Percentiles rank a stretch among this genome's conserved stretches.
These are phyloP conservation scores for Charadrius vociferus DNA, from an alignment of 2,113 vertebrate genomes.

Conservation along the genomic window DNA sequence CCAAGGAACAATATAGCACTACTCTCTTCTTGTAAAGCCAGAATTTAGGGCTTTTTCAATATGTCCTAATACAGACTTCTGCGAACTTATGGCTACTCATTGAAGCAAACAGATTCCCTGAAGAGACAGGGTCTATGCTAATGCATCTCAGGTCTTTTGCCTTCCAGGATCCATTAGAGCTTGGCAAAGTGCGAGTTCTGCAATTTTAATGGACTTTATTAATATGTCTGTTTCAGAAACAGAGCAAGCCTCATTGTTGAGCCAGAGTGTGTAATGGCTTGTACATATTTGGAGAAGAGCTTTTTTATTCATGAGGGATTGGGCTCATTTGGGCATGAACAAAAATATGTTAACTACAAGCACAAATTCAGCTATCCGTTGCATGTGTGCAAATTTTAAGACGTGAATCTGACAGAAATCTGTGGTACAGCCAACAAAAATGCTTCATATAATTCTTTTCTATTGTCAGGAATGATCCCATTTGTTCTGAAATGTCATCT, in stretches of 20 bases:
- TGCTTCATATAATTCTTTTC: background rate
- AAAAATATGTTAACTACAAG: background rate
- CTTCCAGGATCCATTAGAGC: conserved; percentile 7
- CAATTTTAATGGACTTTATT: conserved; percentile 33
- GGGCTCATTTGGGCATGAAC: background rate
- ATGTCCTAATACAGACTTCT: background rate
- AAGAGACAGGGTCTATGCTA: background rate
- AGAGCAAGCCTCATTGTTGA: background rate
- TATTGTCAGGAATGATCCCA: background rate
- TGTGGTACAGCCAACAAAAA: background rate
- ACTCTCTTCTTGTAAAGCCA: background rate
- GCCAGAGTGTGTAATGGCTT: background rate
- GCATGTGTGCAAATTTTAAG: background rate
- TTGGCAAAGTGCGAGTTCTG: background rate
- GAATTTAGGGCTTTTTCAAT: background rate
- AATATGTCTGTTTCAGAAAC: background rate
- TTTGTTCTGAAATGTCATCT: background rate
- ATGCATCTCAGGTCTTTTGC: background rate
- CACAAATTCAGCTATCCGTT: background rate
- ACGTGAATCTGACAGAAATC: background rate
- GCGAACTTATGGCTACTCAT: background rate
- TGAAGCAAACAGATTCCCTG: background rate
- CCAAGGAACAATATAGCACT: background rate
- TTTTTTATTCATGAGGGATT: background rate
- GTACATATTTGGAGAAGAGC: background rate